phyloP scores from a whole-genome alignment of 2,113 vertebrate genomes.

The Mobula hypostoma region DNA sequence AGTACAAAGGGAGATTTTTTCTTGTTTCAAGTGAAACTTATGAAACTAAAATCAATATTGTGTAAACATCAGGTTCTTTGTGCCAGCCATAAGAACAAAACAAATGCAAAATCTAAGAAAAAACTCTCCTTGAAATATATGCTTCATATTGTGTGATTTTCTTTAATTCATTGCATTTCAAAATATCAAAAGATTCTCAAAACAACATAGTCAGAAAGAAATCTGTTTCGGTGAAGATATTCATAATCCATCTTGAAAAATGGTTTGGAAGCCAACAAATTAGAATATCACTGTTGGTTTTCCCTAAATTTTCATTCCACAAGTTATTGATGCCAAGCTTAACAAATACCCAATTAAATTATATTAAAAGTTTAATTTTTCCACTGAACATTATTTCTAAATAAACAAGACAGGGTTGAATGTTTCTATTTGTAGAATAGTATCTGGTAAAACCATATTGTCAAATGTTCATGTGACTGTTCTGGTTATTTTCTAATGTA shows the following conservation, averaged over 20 bases:
- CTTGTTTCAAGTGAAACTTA: no score
- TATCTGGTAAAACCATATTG: slow-evolving; percentile 3
- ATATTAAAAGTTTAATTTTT: neutral
- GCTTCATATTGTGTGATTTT: neutral
- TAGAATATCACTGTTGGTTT: neutral
- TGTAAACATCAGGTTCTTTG: no score
- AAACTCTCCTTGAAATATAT: no score
- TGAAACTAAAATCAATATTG: no score
- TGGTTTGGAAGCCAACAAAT: neutral
- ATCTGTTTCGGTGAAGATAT: neutral
- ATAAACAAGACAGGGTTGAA: neutral
- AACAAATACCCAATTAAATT: neutral
- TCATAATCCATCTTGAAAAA: neutral
- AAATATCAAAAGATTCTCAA: neutral
- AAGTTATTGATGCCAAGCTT: neutral
- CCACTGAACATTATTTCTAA: neutral
- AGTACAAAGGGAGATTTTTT: no score
- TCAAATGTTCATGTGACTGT: neutral
- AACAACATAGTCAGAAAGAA: neutral
- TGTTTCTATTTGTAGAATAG: neutral
- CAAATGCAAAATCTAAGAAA: no score
- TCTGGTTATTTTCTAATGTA: neutral
- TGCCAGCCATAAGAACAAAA: no score
- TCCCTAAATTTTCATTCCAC: neutral
- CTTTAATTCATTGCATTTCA: neutral